Evolutionary conservation across 2,113 vertebrate genomes (phyloP).

Genomic region (Myiopsitta monachus): DNA sequence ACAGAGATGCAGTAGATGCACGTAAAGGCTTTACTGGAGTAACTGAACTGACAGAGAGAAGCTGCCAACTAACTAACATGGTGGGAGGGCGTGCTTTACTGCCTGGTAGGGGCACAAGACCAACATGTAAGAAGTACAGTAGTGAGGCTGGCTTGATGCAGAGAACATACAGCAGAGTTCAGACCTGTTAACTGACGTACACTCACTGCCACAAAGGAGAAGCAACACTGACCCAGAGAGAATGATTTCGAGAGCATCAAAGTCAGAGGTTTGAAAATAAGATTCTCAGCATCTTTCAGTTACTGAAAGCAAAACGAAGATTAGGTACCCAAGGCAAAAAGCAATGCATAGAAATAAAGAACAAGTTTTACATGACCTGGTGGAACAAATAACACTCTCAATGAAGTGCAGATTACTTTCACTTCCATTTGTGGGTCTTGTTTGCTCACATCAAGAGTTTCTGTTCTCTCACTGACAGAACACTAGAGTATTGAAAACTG

Average conservation of each 20-base stretch:
- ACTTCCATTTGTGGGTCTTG: not conserved
- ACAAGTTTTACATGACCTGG: not conserved
- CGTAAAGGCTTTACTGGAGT: not conserved
- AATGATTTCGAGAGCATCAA: not conserved
- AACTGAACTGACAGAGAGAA: not conserved
- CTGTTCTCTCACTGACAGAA: not conserved
- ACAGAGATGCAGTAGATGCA: accelerated
- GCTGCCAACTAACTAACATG: not conserved
- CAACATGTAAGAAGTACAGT: not conserved
- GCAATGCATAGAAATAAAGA: not conserved
- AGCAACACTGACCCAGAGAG: not conserved
- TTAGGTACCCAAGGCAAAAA: not conserved
- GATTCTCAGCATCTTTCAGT: not conserved
- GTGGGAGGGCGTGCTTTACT: not conserved
- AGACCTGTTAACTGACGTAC: not conserved
- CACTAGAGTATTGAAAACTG: not conserved
- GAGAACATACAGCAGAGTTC: not conserved
- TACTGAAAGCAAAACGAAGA: not conserved
- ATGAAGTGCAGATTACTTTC: not conserved
- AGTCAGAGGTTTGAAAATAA: not conserved
- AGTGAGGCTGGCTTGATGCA: not conserved
- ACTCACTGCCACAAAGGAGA: not conserved
- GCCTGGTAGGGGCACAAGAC: not conserved
- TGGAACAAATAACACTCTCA: accelerated
- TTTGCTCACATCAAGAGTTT: not conserved